Percentiles rank a stretch among this genome's conserved stretches.
Evolutionary conservation across 2,888 invertebrate genomes (phyloP).

Genomic region (Gastrophysa polygoni): DNA sequence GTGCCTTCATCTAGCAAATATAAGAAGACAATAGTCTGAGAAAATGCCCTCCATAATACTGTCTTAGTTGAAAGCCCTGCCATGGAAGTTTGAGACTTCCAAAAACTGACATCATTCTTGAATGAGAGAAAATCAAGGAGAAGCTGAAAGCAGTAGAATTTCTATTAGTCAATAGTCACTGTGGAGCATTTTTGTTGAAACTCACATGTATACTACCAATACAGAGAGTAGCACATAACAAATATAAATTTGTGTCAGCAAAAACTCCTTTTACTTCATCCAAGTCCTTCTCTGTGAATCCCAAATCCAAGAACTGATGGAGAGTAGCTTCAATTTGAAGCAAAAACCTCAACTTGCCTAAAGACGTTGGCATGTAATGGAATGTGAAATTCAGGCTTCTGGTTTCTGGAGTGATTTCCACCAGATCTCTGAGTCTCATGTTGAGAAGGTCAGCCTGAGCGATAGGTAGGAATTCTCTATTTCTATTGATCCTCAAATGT

Average conservation of each 20-base stretch:
- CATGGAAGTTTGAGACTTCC: conserved; percentile 85
- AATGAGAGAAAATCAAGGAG: conserved; percentile 96
- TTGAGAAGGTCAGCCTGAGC: conserved; percentile 83
- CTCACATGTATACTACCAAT: conserved; percentile 94
- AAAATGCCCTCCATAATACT: conserved; percentile 93
- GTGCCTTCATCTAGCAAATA: conserved; percentile 93
- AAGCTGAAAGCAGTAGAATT: conserved; percentile 66
- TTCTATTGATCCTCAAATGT: conserved; percentile 64
- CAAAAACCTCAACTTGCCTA: conserved; percentile 79
- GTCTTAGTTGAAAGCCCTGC: conserved; percentile 89
- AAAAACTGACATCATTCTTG: conserved; percentile 96
- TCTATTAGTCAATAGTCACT: background rate
- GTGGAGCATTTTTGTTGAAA: conserved; percentile 35
- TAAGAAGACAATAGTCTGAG: conserved; percentile 88
- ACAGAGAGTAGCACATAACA: conserved; percentile 86
- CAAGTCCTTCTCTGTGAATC: conserved; percentile 91
- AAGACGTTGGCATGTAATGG: conserved; percentile 74
- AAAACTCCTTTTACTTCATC: conserved; percentile 97
- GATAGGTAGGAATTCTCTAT: conserved; percentile 78
- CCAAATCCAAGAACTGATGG: conserved; percentile 71
- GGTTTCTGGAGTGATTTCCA: conserved; percentile 67
- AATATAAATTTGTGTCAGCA: conserved; percentile 92
- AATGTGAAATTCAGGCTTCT: conserved; percentile 71
- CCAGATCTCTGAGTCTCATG: conserved; percentile 77
- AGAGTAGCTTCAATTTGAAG: conserved; percentile 79